Conservation (phyloP, 2,888 invertebrate genomes). For the Lacanobia oleracea region DNA sequence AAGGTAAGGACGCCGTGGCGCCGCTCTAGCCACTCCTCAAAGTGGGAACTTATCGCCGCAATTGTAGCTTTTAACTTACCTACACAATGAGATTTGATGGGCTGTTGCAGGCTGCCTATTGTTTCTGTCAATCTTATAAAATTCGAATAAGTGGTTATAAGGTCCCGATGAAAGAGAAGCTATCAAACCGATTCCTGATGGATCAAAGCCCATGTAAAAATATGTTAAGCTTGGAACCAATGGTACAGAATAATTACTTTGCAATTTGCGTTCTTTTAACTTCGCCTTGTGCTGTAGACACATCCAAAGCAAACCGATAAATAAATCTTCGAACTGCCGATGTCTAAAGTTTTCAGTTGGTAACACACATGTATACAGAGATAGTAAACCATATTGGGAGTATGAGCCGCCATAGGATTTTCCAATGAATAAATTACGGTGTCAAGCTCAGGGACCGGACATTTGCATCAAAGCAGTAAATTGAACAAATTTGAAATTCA, state of each 20-base stretch:
- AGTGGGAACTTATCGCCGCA: no score
- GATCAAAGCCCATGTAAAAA: background rate
- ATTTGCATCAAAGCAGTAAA: conserved; percentile 79
- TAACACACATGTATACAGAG: conserved; percentile 34
- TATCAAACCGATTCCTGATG: no score
- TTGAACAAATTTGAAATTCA: conserved; percentile 84
- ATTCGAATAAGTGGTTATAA: no score
- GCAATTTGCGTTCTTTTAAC: background rate
- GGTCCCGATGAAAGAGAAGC: no score
- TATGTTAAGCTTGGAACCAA: background rate
- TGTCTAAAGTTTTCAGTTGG: conserved; percentile 37
- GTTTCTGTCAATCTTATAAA: no score
- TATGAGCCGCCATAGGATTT: conserved; percentile 68
- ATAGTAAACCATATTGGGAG: conserved; percentile 52
- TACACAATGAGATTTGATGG: no score
- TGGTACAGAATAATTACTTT: background rate
- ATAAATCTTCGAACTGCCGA: conserved; percentile 18
- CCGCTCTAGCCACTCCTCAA: no score
- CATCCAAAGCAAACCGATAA: conserved; percentile 4
- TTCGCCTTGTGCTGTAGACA: background rate
- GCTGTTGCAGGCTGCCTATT: no score
- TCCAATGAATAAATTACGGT: conserved; percentile 84
- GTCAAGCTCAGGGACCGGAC: conserved; percentile 59
- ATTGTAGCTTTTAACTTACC: no score
- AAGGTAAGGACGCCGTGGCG: no score